These are phyloP conservation scores for Actinostola sp. DNA, from an alignment of 92 coral and sea anemone species.

Conservation along the genomic window DNA sequence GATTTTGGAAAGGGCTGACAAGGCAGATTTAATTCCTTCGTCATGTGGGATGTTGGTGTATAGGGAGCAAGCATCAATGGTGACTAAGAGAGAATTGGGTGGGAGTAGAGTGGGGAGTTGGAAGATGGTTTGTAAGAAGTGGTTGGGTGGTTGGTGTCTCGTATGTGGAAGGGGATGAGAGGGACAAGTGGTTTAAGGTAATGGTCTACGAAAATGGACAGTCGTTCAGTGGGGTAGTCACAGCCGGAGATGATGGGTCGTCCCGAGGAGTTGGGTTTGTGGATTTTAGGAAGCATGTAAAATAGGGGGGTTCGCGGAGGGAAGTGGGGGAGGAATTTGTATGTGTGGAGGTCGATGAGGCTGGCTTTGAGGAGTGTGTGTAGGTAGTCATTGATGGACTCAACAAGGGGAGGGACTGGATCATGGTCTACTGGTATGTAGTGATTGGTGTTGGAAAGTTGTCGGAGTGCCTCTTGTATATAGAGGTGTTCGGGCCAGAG, in stretches of 20 bases:
- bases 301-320: constrained; percentile 25
- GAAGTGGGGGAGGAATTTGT: constrained; percentile 6
- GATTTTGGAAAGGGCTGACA: neutral
- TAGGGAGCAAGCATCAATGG: constrained; percentile 41
- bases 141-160: constrained; percentile 57
- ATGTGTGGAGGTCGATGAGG: constrained; percentile 15
- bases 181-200: constrained; percentile 46
- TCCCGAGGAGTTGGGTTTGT: constrained; percentile 38
- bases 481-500: neutral
- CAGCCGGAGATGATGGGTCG: constrained; percentile 53
- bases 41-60: constrained; percentile 47
- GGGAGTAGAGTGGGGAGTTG: constrained; percentile 38
- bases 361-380: neutral
- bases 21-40: constrained; percentile 27
- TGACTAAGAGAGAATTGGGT: constrained; percentile 16
- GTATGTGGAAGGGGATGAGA: constrained; percentile 24
- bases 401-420: neutral
- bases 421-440: neutral
- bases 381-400: neutral
- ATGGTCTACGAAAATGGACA: constrained; percentile 40
- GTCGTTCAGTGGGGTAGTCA: constrained; percentile 41
- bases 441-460: neutral
- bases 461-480: neutral
- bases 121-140: constrained; percentile 44
- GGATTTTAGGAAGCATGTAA: constrained; percentile 49